phyloP scores from a whole-genome alignment of 1,140 invertebrate species.

The Megalopta genalis region DNA sequence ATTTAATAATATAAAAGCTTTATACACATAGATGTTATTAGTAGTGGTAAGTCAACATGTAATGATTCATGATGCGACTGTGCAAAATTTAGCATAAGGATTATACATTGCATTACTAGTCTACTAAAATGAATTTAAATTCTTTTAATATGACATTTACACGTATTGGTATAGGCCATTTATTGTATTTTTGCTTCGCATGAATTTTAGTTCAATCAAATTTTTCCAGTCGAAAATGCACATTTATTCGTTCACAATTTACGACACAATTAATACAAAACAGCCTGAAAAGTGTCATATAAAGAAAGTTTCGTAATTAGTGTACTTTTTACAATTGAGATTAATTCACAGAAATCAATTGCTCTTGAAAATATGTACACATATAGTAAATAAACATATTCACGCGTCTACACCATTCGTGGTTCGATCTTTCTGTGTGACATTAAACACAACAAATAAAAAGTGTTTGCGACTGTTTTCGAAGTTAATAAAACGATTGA shows the following conservation, averaged over 20 bases:
- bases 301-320: conserved; percentile 20
- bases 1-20: conserved; percentile 63
- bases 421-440: conserved; percentile 7
- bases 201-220: conserved; percentile 34
- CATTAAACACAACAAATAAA: conserved; percentile 17
- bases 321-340: conserved; percentile 15
- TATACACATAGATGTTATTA: conserved; percentile 56
- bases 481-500: not conserved
- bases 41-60: conserved; percentile 45
- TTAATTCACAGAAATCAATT: conserved; percentile 33
- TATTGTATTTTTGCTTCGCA: not conserved
- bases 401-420: conserved; percentile 39
- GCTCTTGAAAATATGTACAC: conserved; percentile 45
- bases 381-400: conserved; percentile 47
- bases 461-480: not conserved
- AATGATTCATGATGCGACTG: conserved; percentile 27
- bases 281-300: conserved; percentile 6
- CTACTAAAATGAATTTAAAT: conserved; percentile 30
- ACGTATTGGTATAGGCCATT: conserved; percentile 50
- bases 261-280: conserved; percentile 3
- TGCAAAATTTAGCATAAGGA: conserved; percentile 47
- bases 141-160: conserved; percentile 29
- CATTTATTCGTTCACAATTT: conserved; percentile 1
- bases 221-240: conserved; percentile 19
- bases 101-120: conserved; percentile 46